A percentile compares a stretch with the other conserved stretches of the same genome.
phyloP scores from a whole-genome alignment of 1,140 invertebrate species.

The Drosophila ercepeae region DNA sequence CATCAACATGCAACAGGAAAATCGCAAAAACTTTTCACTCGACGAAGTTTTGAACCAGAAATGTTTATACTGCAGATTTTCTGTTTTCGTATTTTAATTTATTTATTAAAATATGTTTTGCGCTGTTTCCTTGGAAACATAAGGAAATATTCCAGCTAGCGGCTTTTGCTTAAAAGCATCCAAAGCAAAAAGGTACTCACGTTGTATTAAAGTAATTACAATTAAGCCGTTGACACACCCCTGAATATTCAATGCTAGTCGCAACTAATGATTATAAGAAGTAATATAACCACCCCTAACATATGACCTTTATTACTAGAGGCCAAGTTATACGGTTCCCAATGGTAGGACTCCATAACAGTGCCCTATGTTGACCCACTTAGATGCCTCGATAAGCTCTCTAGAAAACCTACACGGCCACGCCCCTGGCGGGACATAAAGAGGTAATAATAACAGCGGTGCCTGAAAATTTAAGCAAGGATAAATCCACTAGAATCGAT shows the following conservation, averaged over 20 bases:
- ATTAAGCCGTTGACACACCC: constrained; percentile 56
- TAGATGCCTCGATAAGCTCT: constrained; percentile 59
- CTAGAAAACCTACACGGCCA: constrained; percentile 3
- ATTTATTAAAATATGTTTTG: constrained; percentile 48
- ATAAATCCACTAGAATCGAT: constrained; percentile 78
- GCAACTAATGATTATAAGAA: constrained; percentile 65
- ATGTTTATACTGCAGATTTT: constrained; percentile 36
- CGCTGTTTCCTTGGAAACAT: background rate
- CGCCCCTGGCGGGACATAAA: constrained; percentile 16
- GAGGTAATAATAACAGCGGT: constrained; percentile 52
- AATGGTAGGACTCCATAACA: constrained; percentile 20
- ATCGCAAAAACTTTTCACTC: constrained; percentile 46
- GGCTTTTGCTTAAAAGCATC: too few relatives aligned
- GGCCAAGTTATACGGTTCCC: constrained; percentile 22
- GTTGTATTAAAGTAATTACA: constrained; percentile 57
- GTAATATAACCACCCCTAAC: constrained; percentile 2
- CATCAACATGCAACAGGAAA: constrained; percentile 53
- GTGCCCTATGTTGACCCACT: constrained; percentile 62
- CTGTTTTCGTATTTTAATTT: constrained; percentile 31
- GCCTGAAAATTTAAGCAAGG: constrained; percentile 63
- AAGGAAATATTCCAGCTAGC: too few relatives aligned
- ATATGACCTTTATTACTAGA: constrained; percentile 45
- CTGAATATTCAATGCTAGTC: constrained; percentile 42
- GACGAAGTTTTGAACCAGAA: constrained; percentile 17
- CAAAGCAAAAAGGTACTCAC: background rate